Percentiles rank a stretch among this genome's conserved stretches.
phyloP scores from a whole-genome alignment of 2,797 vertebrate genomes.

The Peromyscus melanophrys region DNA sequence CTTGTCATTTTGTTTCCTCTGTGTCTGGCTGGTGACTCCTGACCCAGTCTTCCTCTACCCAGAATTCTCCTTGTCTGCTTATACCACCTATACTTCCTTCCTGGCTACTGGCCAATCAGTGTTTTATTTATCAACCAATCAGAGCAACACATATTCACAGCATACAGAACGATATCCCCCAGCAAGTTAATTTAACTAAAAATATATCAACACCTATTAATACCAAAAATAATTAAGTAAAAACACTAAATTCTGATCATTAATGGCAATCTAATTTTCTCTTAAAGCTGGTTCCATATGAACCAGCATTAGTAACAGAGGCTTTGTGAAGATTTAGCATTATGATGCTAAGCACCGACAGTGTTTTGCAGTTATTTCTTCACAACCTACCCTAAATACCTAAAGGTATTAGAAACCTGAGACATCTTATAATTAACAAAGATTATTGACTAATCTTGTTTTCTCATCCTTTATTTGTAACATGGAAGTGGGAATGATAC shows the following conservation, averaged over 20 bases:
- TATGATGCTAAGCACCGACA: neutral
- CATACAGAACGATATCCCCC: no score
- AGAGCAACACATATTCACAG: no score
- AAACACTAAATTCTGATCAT: neutral
- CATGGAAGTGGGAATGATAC: accelerated
- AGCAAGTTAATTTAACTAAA: neutral
- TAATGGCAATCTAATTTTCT: neutral
- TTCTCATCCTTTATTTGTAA: neutral
- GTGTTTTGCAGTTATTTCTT: neutral
- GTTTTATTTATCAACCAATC: no score
- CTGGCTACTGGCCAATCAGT: no score
- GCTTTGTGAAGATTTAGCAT: neutral
- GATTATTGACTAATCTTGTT: neutral
- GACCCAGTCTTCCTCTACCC: no score
- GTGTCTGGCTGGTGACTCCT: no score
- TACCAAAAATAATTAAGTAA: neutral
- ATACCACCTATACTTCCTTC: no score
- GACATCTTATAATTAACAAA: neutral
- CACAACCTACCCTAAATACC: neutral
- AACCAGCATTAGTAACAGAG: neutral
- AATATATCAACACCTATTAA: neutral
- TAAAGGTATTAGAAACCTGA: neutral
- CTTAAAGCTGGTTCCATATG: neutral
- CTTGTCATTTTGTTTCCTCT: no score
- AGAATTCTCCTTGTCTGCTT: no score